Base-by-base conservation (phyloP, 2,797 vertebrate genomes). In the Monodelphis domestica region DNA sequence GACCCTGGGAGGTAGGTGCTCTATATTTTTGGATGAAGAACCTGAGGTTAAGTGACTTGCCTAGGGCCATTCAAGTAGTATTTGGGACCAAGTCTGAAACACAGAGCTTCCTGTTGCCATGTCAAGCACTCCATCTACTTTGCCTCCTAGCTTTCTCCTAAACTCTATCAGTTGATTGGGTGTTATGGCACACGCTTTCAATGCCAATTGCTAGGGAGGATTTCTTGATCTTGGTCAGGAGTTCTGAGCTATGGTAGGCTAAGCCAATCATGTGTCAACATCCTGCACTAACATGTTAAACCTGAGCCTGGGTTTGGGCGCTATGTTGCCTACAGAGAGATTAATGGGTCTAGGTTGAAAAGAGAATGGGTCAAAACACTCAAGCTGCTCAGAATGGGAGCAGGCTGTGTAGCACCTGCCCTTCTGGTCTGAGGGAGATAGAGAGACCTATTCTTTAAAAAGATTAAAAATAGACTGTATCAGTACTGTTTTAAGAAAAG, bases 71-170 rank as follows among this genome's bases (percentile, higher is more conserved):
- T 38, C 38, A 84, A 45, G 21, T 84, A 78, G 17, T 45, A 3
- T 84, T 10, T 84, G 38, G 11, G 38, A 84, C 9, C 11, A 38
- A 9, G 21, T 84, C 17, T 70, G 59, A 70, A n/a, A 70, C 59
- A 70, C 5, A 6, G 33, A 33, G 15, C 59, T 38, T 70, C n/a
- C 33, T n/a, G n/a, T 12, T 14, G 33, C 12, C 33, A 59, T 29
- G 57, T 10, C 30, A 33, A 4, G 30, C 12, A 33, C 33, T n/a
- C 59, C 21, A n/a, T 63, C 33, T 14, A n/a, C 12, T 63, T 1
- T 10, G n/a, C 7, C 15, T 5, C 33, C 15, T 70, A n/a, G 2
- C 4, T 57, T 0, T 0, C 24, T 0, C 0, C 1, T 1, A 0
- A 87, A 0, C 50, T 14, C 45, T 87, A 11, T 15, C 50, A 63